Percentiles rank a stretch among this genome's conserved stretches.
phyloP scores from a whole-genome alignment of 2,888 invertebrate species.

The Lysandra coridon region DNA sequence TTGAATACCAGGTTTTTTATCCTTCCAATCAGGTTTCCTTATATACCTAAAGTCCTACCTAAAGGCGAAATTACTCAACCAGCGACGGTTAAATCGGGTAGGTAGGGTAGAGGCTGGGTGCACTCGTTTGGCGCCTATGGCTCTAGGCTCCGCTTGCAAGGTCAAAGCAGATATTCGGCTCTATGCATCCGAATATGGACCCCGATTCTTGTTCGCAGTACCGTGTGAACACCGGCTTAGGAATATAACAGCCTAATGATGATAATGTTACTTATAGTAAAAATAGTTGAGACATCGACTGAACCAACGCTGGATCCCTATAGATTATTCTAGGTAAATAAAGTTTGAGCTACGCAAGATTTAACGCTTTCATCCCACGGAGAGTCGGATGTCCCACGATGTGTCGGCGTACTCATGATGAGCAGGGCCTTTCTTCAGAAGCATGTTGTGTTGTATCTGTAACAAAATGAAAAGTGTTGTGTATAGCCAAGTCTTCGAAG shows the following conservation, averaged over 20 bases:
- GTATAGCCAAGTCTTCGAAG: no score
- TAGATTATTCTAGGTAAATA: constrained; percentile 35
- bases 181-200: constrained; percentile 46
- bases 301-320: constrained; percentile 46
- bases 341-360: constrained; percentile 43
- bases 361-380: constrained; percentile 39
- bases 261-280: not conserved
- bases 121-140: constrained; percentile 67
- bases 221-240: constrained; percentile 57
- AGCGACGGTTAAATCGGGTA: constrained; percentile 34
- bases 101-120: constrained; percentile 49
- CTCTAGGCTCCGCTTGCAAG: constrained; percentile 67
- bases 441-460: not conserved
- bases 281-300: constrained; percentile 24
- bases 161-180: constrained; percentile 50
- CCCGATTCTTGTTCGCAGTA: constrained; percentile 57
- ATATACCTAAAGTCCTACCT: constrained; percentile 48
- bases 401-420: not conserved
- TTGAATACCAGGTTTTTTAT: not conserved
- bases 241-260: constrained; percentile 31
- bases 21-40: not conserved
- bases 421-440: not conserved
- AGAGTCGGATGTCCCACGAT: constrained; percentile 21
- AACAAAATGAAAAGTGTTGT: not conserved
- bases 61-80: constrained; percentile 63